These are phyloP conservation scores for Myocastor coypus DNA, from an alignment of 2,113 vertebrate genomes.

Conservation along the genomic window DNA sequence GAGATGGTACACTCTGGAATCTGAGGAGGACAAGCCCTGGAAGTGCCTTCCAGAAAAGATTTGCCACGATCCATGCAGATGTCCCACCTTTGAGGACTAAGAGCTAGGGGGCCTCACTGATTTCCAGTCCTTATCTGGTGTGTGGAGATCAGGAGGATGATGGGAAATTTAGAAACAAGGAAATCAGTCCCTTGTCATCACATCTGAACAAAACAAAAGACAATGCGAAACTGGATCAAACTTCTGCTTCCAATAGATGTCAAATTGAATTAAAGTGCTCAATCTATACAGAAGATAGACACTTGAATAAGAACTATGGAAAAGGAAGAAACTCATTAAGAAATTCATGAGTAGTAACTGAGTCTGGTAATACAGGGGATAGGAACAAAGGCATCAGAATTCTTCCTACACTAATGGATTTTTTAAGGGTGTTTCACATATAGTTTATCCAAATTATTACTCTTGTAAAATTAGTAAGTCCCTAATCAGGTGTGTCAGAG, in stretches of 20 bases:
- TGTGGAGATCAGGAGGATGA: slow-evolving; percentile 25
- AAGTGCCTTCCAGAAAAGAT: slow-evolving; percentile 3
- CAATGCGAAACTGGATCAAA: slow-evolving; percentile 55
- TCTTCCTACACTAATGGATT: neutral
- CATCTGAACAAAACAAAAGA: slow-evolving; percentile 41
- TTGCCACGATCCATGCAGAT: neutral
- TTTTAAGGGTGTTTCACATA: neutral
- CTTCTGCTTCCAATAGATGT: slow-evolving; percentile 56
- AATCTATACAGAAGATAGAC: slow-evolving; percentile 59
- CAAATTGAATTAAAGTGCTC: slow-evolving; percentile 65
- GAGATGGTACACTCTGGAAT: neutral
- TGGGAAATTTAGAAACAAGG: neutral
- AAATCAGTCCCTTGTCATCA: slow-evolving; percentile 51
- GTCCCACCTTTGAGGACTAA: neutral
- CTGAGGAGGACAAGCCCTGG: neutral
- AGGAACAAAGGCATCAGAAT: neutral
- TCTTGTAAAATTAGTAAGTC: slow-evolving; percentile 65
- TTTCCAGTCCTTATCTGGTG: neutral
- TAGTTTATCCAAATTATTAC: slow-evolving; percentile 51
- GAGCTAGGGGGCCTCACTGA: neutral
- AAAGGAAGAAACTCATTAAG: slow-evolving; percentile 39
- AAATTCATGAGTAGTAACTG: slow-evolving; percentile 16
- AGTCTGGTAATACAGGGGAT: neutral
- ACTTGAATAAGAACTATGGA: slow-evolving; percentile 32
- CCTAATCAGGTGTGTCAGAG: slow-evolving; percentile 58